Base-by-base conservation (phyloP, 2,113 vertebrate species). In the sheep (Ovis aries) region DNA sequence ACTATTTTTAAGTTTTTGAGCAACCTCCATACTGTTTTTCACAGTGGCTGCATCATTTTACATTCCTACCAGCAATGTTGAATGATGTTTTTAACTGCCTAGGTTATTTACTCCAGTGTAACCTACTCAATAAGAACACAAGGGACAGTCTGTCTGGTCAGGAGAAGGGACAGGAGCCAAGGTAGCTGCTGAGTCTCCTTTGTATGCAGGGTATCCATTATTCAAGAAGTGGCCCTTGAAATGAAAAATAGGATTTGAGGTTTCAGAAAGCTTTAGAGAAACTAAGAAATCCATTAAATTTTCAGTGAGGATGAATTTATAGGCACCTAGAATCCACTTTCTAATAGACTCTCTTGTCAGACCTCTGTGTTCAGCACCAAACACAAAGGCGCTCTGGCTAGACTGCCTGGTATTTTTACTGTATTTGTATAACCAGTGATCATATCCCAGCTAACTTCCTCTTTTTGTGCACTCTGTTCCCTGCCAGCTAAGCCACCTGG, bases 311-410 rank as follows among this genome's bases (percentile, higher is more conserved):
- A 40, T 36, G 40, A 97, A 91, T 87, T 94, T 50, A 67, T 59
- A 5, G 4, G 31, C 94, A 81, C 55, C 91, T 25, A 94, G 92
- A 60, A 94, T 80, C 60, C 94, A 97, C 93, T 92, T 98, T 92
- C 93, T 93, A 98, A 97, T 96, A 97, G 96, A 97, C 95, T 88
- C 25, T 88, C n/a, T 96, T 96, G 82, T 98, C 98, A 98, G 88
- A 88, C 0, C 90, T 94, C 82, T 67, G 60, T 84, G 94, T 91
- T 21, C 52, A 81, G 74, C 67, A 74, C 90, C 86, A 95, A 92
- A 92, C 91, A 87, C 67, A 93, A 94, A 83, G 62, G 71, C n/a
- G 23, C 55, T 93, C 57, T 97, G 92, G 25, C 36, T 67, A 74
- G 31, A 81, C 40, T 77, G 82, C 60, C 5, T 50, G 83, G 60